Conservation (phyloP, 30 jellyfish, hydroid and myxozoan genomes). For the Aurelia sp. region DNA sequence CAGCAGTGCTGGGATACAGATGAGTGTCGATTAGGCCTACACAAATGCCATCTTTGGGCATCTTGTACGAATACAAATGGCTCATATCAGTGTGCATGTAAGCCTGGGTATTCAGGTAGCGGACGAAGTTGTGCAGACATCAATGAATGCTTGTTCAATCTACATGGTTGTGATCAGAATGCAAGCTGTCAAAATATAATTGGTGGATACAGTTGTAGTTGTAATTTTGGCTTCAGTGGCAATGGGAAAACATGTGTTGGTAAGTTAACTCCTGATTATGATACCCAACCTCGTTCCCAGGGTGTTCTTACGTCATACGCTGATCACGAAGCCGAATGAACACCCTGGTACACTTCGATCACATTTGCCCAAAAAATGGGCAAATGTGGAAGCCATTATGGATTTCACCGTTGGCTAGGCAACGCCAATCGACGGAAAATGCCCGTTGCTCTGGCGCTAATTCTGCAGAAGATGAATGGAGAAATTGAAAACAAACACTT, state of each 20-base stretch:
- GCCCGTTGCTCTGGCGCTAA: no score
- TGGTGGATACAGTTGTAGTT: conserved; percentile 63
- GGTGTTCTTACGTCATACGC: no score
- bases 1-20: conserved; percentile 58
- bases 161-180: conserved; percentile 18
- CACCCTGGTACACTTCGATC: no score
- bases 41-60: conserved; percentile 44
- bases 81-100: conserved; percentile 54
- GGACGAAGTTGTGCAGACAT: conserved; percentile 59
- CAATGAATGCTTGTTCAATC: conserved; percentile 52
- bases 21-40: conserved; percentile 53
- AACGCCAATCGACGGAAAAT: no score
- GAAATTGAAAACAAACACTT: no score
- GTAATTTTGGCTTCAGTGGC: conserved; percentile 62
- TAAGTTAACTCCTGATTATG: conserved; percentile 8
- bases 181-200: conserved; percentile 53
- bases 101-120: conserved; percentile 64
- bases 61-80: conserved; percentile 50
- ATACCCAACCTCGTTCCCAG: no score
- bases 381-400: no score
- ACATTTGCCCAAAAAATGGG: no score
- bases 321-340: no score
- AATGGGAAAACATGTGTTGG: conserved; percentile 54
- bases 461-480: no score
- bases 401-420: no score